Conservation (phyloP, 2,113 vertebrate genomes). For the Dasyurus viverrinus region DNA sequence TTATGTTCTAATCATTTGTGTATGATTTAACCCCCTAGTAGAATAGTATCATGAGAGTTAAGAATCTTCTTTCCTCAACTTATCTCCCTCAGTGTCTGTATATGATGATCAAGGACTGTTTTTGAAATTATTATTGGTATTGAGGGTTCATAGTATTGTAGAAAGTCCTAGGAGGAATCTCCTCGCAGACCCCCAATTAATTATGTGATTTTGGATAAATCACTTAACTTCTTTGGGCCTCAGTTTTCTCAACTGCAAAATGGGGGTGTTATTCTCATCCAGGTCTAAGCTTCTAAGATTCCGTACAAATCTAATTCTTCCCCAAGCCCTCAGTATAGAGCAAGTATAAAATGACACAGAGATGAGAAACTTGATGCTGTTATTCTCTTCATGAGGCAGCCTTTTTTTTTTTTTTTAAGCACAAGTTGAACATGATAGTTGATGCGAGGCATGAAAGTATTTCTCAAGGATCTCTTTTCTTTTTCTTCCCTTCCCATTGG, state of each 20-base stretch:
- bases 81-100: neutral
- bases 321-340: neutral
- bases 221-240: neutral
- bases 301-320: neutral
- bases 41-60: neutral
- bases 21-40: neutral
- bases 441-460: neutral
- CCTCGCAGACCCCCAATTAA: neutral
- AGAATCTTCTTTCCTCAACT: neutral
- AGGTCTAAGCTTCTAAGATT: neutral
- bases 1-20: neutral
- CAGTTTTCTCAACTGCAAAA: neutral
- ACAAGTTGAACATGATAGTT: neutral
- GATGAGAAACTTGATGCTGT: neutral
- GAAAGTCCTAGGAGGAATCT: neutral
- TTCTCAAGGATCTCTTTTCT: neutral
- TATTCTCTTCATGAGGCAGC: neutral
- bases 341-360: neutral
- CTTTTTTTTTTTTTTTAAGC: neutral
- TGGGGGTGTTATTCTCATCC: neutral
- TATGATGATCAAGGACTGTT: neutral
- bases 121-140: neutral
- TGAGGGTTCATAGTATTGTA: neutral
- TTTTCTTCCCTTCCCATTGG: neutral
- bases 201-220: neutral